phyloP scores from a whole-genome alignment of 92 coral and sea anemone genomes.

The Palythoa grandis region DNA sequence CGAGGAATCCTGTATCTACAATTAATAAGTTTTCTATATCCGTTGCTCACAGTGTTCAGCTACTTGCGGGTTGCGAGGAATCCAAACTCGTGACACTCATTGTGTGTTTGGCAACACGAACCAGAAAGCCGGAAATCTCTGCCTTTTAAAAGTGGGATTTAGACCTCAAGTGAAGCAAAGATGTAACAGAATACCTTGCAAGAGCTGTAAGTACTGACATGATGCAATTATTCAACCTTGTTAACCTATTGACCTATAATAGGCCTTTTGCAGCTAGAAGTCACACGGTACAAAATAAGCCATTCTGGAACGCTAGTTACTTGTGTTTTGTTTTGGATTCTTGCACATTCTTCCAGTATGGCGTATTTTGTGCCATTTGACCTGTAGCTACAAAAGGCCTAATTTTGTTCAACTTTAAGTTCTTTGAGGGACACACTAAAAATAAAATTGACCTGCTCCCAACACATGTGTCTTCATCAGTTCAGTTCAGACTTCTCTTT shows the following conservation, averaged over 20 bases:
- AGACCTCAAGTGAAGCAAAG: conserved; percentile 54
- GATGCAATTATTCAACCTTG: background rate
- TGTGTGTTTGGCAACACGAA: conserved; percentile 68
- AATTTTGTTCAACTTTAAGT: too few species aligned
- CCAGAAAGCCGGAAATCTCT: conserved; percentile 60
- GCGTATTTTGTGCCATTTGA: too few species aligned
- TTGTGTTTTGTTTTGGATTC: too few species aligned
- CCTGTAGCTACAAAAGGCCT: too few species aligned
- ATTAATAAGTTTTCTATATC: background rate
- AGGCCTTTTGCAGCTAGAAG: too few species aligned
- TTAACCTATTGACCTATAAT: background rate
- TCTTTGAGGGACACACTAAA: too few species aligned
- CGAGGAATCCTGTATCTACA: background rate
- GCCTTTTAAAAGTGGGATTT: conserved; percentile 46
- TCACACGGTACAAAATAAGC: too few species aligned
- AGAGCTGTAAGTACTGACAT: conserved; percentile 23
- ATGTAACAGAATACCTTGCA: conserved; percentile 62
- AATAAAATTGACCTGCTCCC: too few species aligned
- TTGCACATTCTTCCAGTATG: too few species aligned
- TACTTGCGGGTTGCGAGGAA: conserved; percentile 72
- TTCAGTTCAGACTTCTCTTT: too few species aligned
- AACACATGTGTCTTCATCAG: too few species aligned
- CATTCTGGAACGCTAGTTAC: too few species aligned
- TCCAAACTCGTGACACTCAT: conserved; percentile 54
- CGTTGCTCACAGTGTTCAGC: conserved; percentile 67